These are phyloP conservation scores for Loxodonta africana DNA, from an alignment of 2,113 vertebrate genomes.

Conservation along the genomic window DNA sequence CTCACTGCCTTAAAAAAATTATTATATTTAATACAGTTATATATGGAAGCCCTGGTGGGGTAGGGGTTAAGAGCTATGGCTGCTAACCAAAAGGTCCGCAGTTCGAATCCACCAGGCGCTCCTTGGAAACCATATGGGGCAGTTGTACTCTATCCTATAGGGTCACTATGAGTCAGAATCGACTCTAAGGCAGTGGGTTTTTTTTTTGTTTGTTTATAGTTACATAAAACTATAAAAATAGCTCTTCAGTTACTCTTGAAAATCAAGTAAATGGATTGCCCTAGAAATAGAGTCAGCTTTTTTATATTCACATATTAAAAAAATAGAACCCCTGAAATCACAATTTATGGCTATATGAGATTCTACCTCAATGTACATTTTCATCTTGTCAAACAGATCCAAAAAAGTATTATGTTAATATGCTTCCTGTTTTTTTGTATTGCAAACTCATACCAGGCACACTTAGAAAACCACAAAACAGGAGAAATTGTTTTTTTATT, in stretches of 20 bases:
- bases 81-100: too few relatives aligned
- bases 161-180: too few relatives aligned
- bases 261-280: slow-evolving; percentile 1
- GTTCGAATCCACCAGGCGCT: too few relatives aligned
- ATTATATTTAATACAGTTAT: neutral
- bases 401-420: neutral
- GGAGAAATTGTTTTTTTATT: neutral
- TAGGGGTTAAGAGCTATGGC: too few relatives aligned
- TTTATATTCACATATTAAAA: neutral
- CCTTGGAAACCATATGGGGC: too few relatives aligned
- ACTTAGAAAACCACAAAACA: neutral
- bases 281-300: neutral
- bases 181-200: too few relatives aligned
- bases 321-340: neutral
- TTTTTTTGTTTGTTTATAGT: neutral
- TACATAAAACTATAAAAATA: neutral
- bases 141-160: too few relatives aligned
- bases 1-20: neutral
- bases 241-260: neutral
- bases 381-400: neutral
- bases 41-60: neutral
- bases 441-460: neutral
- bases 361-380: neutral
- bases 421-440: neutral
- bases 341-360: neutral